Base-by-base conservation (phyloP, 2,113 vertebrate species). In the Barbus barbus region DNA sequence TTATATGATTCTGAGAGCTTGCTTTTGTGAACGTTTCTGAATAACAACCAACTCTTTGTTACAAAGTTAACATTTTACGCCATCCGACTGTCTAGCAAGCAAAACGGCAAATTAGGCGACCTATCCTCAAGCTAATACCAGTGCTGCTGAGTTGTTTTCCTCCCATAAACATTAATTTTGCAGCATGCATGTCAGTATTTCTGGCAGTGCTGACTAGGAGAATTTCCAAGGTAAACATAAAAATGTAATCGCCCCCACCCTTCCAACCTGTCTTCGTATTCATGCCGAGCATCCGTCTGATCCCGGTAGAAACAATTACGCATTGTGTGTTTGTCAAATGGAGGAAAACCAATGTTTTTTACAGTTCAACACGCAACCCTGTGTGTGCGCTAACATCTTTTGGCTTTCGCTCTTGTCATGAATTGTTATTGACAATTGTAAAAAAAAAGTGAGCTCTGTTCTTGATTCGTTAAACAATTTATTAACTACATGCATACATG, bases 181-280 rank as follows among this genome's bases (percentile, higher is more conserved):
- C 79, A 81, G 79, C 79, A 53, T 81, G 79, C 78, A 80, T 81
- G 79, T 81, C 79, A 81, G 79, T 81, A 51, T 28, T 71, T 36
- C 28, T 33, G 20, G 44, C 44, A 31, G 63, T 53, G 79, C 79
- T 81, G 79, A 81, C 79, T 81, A 53, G 16, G 63, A 53, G 26
- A 81, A 56, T 81, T 81, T 81, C 63, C 79, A 51, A 81, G 79
- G 63, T 84, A 78, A 84, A 78, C 41, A 44, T 44, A 44, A 3
- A 44, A 12, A 44, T 44, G 11, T 11, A 44, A 44, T 44, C 48
- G 31, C 46, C 48, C n/a, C 73, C 31, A 22, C 24, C 67, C 76
- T 38, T 38, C 46, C 75, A n/a, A 33, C 61, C 63, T 24, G 12
- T 72, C 63, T 44, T 79, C 3, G 41, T 5, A 78, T 79, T 72